Percentiles rank a stretch among this genome's conserved stretches.
Evolutionary conservation across 2,797 vertebrate genomes (phyloP).

Genomic region (Characodon lateralis): DNA sequence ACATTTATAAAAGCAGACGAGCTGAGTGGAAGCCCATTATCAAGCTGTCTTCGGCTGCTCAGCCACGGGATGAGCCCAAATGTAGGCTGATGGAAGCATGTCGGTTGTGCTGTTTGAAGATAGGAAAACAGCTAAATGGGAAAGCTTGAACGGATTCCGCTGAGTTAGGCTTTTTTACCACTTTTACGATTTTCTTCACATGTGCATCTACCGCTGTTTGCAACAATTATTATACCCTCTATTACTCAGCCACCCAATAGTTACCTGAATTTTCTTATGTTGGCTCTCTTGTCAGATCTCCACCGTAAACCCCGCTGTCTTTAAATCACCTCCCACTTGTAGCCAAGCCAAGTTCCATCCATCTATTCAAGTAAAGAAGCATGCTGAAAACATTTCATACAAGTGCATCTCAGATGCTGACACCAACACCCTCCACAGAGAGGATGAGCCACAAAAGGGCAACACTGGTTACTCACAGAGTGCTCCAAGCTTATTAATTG

Average conservation of each 20-base stretch:
- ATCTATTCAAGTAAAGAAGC: background rate
- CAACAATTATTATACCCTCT: background rate
- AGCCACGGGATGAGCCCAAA: conserved; percentile 31
- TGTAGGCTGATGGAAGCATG: conserved; percentile 20
- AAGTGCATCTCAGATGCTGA: background rate
- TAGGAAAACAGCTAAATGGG: conserved; percentile 7
- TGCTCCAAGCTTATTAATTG: background rate
- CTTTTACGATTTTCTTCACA: background rate
- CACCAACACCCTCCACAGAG: background rate
- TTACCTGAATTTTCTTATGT: background rate
- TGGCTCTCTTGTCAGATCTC: background rate
- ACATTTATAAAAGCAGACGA: conserved; percentile 65
- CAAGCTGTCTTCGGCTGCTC: conserved; percentile 52
- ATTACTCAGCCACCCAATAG: conserved; percentile 18
- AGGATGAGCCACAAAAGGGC: background rate
- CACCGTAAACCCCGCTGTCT: background rate
- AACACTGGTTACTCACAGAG: background rate
- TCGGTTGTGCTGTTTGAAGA: conserved; percentile 31
- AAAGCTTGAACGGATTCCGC: conserved; percentile 12
- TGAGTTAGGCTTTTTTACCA: background rate
- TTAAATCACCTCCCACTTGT: background rate
- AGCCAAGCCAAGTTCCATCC: background rate
- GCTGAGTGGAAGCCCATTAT: conserved; percentile 65
- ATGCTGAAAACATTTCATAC: background rate
- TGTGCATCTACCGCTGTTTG: background rate